Conservation (phyloP, 2,888 invertebrate genomes). For the Gymnoscelis rufifasciata region DNA sequence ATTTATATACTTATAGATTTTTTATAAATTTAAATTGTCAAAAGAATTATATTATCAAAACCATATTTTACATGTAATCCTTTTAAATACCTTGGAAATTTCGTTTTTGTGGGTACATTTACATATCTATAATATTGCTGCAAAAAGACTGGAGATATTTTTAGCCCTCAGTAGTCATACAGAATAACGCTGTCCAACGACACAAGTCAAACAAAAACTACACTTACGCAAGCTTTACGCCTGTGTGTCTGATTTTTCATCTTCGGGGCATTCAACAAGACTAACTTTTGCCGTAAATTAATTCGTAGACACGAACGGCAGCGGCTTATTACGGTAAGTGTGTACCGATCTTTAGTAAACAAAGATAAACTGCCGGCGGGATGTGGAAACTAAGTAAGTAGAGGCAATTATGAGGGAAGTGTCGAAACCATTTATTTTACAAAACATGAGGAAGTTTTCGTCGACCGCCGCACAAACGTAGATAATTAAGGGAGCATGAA, state of each 20-base stretch:
- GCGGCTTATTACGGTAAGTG: constrained; percentile 17
- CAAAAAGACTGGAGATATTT: too few species aligned
- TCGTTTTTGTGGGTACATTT: too few species aligned
- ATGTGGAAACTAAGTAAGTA: constrained; percentile 3
- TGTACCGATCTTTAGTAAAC: constrained; percentile 14
- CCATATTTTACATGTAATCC: too few species aligned
- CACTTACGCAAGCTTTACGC: constrained; percentile 1
- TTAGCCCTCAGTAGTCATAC: too few species aligned
- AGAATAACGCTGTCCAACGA: constrained; percentile 28
- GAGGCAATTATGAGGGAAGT: constrained; percentile 1
- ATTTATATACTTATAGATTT: too few species aligned
- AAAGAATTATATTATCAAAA: too few species aligned
- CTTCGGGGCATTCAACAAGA: constrained; percentile 7
- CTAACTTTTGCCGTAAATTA: constrained; percentile 18
- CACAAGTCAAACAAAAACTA: constrained; percentile 31
- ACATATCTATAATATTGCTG: too few species aligned
- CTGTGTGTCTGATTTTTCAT: constrained; percentile 9
- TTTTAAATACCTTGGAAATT: too few species aligned
- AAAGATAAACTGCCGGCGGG: constrained; percentile 1
- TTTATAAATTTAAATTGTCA: too few species aligned
- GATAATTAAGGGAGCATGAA: constrained; percentile 74
- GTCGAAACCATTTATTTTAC: constrained; percentile 26
- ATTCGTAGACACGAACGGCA: constrained; percentile 15
- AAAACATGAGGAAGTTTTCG: constrained; percentile 55
- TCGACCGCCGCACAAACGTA: constrained; percentile 63